phyloP scores from a whole-genome alignment of 2,113 vertebrate genomes.

The Alexandromys fortis region DNA sequence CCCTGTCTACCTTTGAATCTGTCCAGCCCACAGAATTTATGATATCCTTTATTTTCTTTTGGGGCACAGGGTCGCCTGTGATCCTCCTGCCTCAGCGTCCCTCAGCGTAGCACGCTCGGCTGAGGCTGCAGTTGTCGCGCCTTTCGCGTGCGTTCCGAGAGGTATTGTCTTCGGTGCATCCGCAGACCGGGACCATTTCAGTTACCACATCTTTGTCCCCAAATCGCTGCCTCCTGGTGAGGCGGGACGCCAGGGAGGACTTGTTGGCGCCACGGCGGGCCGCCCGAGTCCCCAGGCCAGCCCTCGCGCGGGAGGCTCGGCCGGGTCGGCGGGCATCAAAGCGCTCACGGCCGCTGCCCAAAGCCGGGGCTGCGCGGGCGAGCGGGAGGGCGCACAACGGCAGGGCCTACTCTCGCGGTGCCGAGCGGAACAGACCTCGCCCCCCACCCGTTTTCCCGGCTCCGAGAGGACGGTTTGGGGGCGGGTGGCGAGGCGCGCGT shows the following conservation, averaged over 20 bases:
- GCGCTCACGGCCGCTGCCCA: not conserved
- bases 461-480: not conserved
- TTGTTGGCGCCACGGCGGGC: not conserved
- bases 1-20: not conserved
- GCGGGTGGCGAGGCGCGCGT: not conserved
- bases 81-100: not conserved
- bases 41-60: not conserved
- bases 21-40: not conserved
- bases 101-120: not conserved
- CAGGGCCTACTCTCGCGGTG: conserved; percentile 46
- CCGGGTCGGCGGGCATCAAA: not conserved
- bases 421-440: conserved; percentile 17
- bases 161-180: not conserved
- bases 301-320: not conserved
- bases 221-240: not conserved
- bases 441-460: not conserved
- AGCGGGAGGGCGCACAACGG: conserved; percentile 18
- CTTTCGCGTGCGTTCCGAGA: accelerated
- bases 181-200: not conserved
- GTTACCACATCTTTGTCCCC: conserved; percentile 17
- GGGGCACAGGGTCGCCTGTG: not conserved
- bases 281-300: not conserved
- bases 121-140: not conserved
- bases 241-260: not conserved
- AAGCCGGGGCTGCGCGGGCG: not conserved